Percentiles rank a stretch among this genome's conserved stretches.
phyloP scores from a whole-genome alignment of 1,140 invertebrate genomes.

The Drosophila nebulosa region DNA sequence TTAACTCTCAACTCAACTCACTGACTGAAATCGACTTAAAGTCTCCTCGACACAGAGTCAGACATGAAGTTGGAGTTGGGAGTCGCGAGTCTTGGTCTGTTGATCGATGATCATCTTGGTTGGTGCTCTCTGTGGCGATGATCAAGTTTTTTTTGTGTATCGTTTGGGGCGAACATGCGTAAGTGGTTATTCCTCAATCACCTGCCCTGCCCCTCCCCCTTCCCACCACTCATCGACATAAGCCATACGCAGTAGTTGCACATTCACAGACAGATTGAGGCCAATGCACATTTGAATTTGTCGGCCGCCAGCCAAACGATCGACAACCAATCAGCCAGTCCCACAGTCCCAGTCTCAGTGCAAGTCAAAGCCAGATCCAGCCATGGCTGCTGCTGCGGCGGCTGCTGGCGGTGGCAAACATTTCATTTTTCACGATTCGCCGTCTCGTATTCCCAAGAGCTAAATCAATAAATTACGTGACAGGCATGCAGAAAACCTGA shows the following conservation, averaged over 20 bases:
- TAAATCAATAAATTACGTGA: constrained; percentile 81
- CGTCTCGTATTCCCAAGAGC: constrained; percentile 78
- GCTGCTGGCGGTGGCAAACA: constrained; percentile 70
- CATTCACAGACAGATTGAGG: constrained; percentile 70
- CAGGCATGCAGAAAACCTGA: constrained; percentile 79
- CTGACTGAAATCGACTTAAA: not conserved
- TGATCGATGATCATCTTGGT: constrained; percentile 46
- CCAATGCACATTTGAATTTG: constrained; percentile 73
- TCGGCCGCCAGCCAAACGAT: constrained; percentile 71
- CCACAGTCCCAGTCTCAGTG: constrained; percentile 12
- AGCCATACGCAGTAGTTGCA: constrained; percentile 51
- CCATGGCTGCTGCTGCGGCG: constrained; percentile 28
- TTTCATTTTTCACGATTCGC: constrained; percentile 71
- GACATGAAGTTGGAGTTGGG: not conserved
- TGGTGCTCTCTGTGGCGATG: constrained; percentile 30
- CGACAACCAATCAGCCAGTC: constrained; percentile 69
- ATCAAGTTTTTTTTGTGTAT: constrained; percentile 44
- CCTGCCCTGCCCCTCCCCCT: not conserved
- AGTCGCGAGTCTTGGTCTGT: constrained; percentile 41
- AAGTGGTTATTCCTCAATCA: constrained; percentile 51
- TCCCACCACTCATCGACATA: not conserved
- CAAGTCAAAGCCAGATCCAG: constrained; percentile 6
- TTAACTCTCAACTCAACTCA: constrained; percentile 48
- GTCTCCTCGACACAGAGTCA: not conserved
- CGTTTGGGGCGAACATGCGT: constrained; percentile 74